phyloP scores from a whole-genome alignment of 2,797 vertebrate genomes.

The Phoebastria nigripes region DNA sequence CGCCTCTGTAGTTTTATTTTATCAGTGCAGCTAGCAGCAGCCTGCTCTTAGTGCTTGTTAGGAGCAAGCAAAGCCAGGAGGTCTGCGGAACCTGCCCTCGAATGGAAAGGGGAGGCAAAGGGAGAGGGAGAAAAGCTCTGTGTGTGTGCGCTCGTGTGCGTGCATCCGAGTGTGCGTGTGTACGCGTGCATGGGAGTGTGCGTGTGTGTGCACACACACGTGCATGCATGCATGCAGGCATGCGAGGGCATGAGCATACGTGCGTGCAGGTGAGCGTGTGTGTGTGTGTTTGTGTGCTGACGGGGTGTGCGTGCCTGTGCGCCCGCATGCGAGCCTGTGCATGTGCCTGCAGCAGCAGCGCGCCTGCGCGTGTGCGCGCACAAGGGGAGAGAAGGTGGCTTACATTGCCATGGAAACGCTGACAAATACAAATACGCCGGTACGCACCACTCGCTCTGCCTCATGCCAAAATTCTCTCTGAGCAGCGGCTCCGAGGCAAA shows the following conservation, averaged over 20 bases:
- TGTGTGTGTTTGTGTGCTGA: too few species aligned
- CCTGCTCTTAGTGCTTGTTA: neutral
- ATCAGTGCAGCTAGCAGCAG: neutral
- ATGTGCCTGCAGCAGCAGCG: neutral
- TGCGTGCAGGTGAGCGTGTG: neutral
- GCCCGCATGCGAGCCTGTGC: neutral
- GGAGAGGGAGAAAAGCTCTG: neutral
- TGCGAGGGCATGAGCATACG: too few species aligned
- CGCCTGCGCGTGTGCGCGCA: neutral
- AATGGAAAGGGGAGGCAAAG: neutral
- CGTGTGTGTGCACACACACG: rapidly evolving
- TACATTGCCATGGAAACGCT: conserved; percentile 60
- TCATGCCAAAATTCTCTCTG: neutral
- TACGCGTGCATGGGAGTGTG: neutral
- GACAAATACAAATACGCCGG: conserved; percentile 1
- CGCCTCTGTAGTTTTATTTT: neutral
- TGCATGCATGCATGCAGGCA: neutral
- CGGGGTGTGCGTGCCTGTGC: rapidly evolving
- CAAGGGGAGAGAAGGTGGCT: neutral
- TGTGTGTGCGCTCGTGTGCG: neutral
- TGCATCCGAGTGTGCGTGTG: rapidly evolving
- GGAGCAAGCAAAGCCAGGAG: neutral
- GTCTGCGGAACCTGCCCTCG: neutral
- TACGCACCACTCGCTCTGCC: neutral
- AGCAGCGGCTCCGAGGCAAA: neutral